Base-by-base conservation (phyloP, 92 coral and sea anemone species). In the Umimayanthus chanpuru region DNA sequence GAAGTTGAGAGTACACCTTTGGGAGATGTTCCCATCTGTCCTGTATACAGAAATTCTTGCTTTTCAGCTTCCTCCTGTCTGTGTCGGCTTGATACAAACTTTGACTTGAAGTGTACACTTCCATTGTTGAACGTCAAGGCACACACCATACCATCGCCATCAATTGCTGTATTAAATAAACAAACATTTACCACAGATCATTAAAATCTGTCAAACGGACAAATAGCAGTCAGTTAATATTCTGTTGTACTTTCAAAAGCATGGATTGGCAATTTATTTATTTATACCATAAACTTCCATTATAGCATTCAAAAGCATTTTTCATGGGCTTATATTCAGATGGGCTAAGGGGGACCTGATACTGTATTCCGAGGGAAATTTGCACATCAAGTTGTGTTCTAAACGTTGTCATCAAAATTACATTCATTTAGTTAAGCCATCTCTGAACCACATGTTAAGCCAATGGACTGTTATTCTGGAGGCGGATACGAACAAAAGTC, bases 121-220 rank as follows among this genome's bases (percentile, higher is more conserved):
- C 98, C 98, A 90, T 95, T 89, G 79, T 88, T 91, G 76, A 95
- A 93, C 11, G 98, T 91, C 65, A 95, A 29, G 3, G 98, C 98
- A 92, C 98, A 95, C 21, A 95, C 92, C 98, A 95, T 95, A 38
- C 98, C 98, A 91, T 95, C 98, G 6, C 98, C 98, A 88, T 95
- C 98, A 88, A 95, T 95, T 64, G 98, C 98, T 94, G 29, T 10
- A 49, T 32, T 32, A 32, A 32, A 88, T 8, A 12, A 66, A 23
- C 50, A 73, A 39, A 28, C 39, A 87, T 55, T 68, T 68, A 36
- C 16, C 29, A 88, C 10, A 16, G 26, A 56, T 49, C 36, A 78
- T 53, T 12, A 78, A 12, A n/a, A 44, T 8, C 43, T 53, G 15
- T 53, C 26, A 43, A n/a, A 75, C 14, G 18, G 15, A 8, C 10